A percentile compares a stretch with the other conserved stretches of the same genome.
These are phyloP conservation scores for Drosophila phalerata DNA, from an alignment of 2,888 invertebrate species.

Conservation along the genomic window DNA sequence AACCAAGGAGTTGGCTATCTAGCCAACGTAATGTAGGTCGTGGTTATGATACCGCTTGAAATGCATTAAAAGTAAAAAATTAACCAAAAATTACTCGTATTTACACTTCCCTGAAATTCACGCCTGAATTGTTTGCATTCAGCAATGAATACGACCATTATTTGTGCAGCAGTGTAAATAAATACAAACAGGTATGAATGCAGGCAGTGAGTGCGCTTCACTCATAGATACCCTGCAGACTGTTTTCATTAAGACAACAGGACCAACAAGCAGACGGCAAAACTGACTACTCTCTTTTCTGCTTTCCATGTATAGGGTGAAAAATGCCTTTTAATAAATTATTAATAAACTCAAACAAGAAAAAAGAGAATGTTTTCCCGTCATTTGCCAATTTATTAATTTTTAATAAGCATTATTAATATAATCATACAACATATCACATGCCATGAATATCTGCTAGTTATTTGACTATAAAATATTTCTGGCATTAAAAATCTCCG, in stretches of 20 bases:
- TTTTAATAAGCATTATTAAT: slow-evolving; percentile 51
- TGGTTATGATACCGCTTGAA: slow-evolving; percentile 29
- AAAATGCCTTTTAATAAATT: slow-evolving; percentile 22
- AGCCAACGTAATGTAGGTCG: slow-evolving; percentile 66
- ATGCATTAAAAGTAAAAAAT: slow-evolving; percentile 16
- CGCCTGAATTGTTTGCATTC: slow-evolving; percentile 32
- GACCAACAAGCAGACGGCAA: neutral
- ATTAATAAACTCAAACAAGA: slow-evolving; percentile 13
- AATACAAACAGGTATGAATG: slow-evolving; percentile 7
- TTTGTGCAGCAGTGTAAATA: slow-evolving; percentile 36
- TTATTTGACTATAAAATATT: slow-evolving; percentile 31
- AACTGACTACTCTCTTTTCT: neutral
- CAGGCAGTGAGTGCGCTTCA: neutral
- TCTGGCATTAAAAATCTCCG: slow-evolving; percentile 17
- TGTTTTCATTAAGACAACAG: neutral
- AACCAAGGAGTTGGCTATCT: slow-evolving; percentile 5
- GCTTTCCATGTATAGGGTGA: neutral
- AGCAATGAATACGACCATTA: slow-evolving; percentile 30
- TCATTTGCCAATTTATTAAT: slow-evolving; percentile 44
- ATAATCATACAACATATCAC: slow-evolving; percentile 20
- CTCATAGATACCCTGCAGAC: slow-evolving; percentile 1
- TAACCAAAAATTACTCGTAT: slow-evolving; percentile 41
- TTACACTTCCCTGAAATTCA: slow-evolving; percentile 36
- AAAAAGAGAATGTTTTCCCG: neutral
- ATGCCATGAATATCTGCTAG: slow-evolving; percentile 18